Percentiles rank a stretch among this genome's conserved stretches.
Evolutionary conservation across 2,888 invertebrate species (phyloP).

Genomic region (Cephus nigrinus): DNA sequence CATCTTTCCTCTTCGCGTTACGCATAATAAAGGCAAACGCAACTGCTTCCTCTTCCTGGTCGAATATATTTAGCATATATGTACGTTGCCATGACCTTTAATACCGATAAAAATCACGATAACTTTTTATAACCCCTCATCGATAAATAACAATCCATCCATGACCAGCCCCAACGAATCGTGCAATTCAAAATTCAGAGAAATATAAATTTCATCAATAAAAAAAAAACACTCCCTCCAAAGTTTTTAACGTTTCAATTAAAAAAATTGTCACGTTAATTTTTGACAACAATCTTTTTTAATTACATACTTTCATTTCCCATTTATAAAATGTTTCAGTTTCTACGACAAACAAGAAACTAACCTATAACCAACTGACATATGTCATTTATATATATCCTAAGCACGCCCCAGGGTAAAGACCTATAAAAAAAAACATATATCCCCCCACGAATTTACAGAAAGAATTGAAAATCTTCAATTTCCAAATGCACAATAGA

Average conservation of each 20-base stretch:
- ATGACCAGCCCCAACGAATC: not conserved
- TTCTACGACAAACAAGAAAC: not conserved
- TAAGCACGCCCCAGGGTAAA: not conserved
- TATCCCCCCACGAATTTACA: not conserved
- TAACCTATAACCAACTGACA: not conserved
- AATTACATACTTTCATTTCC: not conserved
- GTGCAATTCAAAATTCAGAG: not conserved
- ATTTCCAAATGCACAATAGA: not conserved
- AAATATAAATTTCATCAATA: not conserved
- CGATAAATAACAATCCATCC: not conserved
- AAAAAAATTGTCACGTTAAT: too few relatives aligned
- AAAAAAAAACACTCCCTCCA: not conserved
- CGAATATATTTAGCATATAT: not conserved
- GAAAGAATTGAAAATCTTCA: not conserved
- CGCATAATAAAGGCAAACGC: not conserved
- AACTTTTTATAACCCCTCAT: not conserved
- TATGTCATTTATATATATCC: not conserved
- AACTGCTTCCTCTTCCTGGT: conserved; percentile 7
- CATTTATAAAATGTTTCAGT: not conserved
- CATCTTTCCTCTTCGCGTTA: not conserved
- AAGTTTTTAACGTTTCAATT: not conserved
- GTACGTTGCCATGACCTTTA: not conserved
- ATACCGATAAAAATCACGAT: not conserved
- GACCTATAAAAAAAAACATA: not conserved
- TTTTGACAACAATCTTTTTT: too few relatives aligned